Evolutionary conservation across 2,113 vertebrate genomes (phyloP), one percentile per base, ranked within the genome.

Genomic region (Semnornis frantzii): DNA sequence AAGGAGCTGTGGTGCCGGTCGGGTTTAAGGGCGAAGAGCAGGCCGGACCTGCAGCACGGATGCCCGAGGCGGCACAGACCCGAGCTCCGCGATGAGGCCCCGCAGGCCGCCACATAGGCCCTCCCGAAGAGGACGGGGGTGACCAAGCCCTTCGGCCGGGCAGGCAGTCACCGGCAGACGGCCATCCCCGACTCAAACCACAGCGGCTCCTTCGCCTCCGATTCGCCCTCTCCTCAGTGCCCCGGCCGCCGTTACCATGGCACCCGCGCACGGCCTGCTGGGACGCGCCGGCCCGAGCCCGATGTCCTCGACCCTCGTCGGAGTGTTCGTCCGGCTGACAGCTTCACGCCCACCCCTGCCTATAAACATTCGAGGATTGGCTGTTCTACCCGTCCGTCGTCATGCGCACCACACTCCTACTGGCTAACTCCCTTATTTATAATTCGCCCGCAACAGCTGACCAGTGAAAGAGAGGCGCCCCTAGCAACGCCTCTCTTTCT

Each of bases 381-480:
- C 10, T 92, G 3, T 3, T 0, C 6, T 0, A 0, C 20, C 64
- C 15, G 27, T 33, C 92, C 48, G 34, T 95, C 86, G 71, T 1
- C 1, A 4, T 4, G 7, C 3, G 2, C 2, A 0, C 6, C n/a
- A 1, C 27, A 1, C 28, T 65, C 0, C 52, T 66, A 92, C 8
- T 93, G 94, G 81, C 23, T 60, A 10, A 1, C 1, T 30, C 3
- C 0, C 33, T 79, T 87, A 71, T 88, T 93, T 87, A 62, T 77
- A 10, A 14, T 6, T 92, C 90, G 52, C 87, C 95, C 74, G 11
- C 57, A 31, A 7, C 4, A 3, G 1, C 12, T n/a, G 54, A 5
- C 95, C 94, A 90, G 82, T 96, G 73, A 80, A 48, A 42, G n/a
- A 4, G 55, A 91, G 44, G 92, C 92, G 73, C 89, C 76, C 94